phyloP scores from a whole-genome alignment of 2,888 invertebrate species.

The Epirrita christyi region DNA sequence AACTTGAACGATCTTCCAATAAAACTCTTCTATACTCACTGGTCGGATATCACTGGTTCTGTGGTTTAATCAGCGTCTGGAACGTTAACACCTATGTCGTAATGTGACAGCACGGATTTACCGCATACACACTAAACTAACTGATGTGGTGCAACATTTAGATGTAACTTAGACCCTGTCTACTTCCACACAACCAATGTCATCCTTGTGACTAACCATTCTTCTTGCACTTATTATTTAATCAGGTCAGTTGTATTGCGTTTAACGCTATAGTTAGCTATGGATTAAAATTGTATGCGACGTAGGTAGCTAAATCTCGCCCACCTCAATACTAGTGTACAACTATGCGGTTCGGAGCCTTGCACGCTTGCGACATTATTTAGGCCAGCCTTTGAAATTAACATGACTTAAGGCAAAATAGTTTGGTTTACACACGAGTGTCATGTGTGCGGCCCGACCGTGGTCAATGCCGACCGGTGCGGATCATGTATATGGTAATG shows the following conservation, averaged over 20 bases:
- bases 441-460: constrained; percentile 53
- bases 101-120: constrained; percentile 44
- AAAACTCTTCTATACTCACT: constrained; percentile 64
- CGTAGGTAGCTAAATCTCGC: constrained; percentile 54
- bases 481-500: constrained; percentile 64
- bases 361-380: constrained; percentile 61
- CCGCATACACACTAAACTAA: constrained; percentile 19
- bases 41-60: constrained; percentile 64
- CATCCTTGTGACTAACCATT: constrained; percentile 81
- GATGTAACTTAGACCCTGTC: constrained; percentile 53
- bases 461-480: constrained; percentile 67
- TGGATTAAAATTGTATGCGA: constrained; percentile 21
- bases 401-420: constrained; percentile 63
- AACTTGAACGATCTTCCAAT: constrained; percentile 58
- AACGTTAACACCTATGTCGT: constrained; percentile 59
- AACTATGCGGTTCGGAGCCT: constrained; percentile 66
- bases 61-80: constrained; percentile 61
- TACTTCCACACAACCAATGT: constrained; percentile 65
- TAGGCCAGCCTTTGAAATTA: constrained; percentile 62
- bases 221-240: constrained; percentile 67
- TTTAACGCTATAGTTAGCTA: constrained; percentile 20
- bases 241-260: constrained; percentile 36
- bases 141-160: constrained; percentile 43
- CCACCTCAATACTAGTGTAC: constrained; percentile 53
- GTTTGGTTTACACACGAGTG: constrained; percentile 47